Conservation (phyloP, 2,888 invertebrate genomes). For the Hedychridium roseum region DNA sequence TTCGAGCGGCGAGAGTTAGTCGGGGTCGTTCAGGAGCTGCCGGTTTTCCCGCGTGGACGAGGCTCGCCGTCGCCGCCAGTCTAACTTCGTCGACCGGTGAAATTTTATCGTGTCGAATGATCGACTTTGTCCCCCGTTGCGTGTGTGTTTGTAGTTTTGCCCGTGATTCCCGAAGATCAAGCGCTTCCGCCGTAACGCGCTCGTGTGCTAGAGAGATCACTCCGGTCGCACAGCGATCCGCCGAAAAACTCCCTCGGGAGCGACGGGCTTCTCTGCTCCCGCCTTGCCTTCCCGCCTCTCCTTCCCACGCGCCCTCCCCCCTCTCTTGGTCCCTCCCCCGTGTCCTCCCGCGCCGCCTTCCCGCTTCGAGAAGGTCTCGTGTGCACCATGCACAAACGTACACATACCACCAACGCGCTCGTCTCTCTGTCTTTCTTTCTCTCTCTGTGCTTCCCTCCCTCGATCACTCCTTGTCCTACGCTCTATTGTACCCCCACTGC, state of each 20-base stretch:
- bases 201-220: conserved; percentile 35
- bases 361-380: too few species aligned
- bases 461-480: neutral
- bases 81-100: too few species aligned
- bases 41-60: too few species aligned
- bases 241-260: conserved; percentile 43
- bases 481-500: neutral
- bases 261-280: conserved; percentile 14
- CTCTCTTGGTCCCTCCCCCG: conserved; percentile 5
- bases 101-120: too few species aligned
- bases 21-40: too few species aligned
- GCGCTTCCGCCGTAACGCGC: conserved; percentile 8
- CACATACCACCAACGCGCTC: too few species aligned
- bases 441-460: neutral
- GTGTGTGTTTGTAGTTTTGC: too few species aligned
- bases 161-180: too few species aligned
- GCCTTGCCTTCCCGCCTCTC: conserved; percentile 22
- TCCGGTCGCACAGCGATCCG: conserved; percentile 41
- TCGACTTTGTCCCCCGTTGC: too few species aligned
- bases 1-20: too few species aligned
- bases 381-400: too few species aligned
- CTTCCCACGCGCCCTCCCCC: conserved; percentile 28
- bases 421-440: conserved; percentile 9
- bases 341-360: conserved; percentile 1
- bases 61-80: too few species aligned